These are phyloP conservation scores for Staurois parvus DNA, from an alignment of 2,797 vertebrate genomes.

Conservation along the genomic window DNA sequence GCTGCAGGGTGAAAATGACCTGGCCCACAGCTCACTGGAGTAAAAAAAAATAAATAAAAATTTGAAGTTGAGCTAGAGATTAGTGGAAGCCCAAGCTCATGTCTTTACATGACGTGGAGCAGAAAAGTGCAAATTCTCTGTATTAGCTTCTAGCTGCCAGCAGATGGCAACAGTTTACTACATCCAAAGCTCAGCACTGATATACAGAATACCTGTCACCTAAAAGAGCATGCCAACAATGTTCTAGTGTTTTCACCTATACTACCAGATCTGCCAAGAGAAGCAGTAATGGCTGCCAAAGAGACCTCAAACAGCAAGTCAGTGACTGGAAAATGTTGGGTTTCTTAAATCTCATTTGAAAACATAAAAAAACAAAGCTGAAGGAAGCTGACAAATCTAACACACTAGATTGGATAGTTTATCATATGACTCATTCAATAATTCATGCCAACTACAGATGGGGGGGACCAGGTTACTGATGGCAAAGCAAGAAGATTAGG, in stretches of 20 bases:
- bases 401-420: neutral
- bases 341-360: too few relatives aligned
- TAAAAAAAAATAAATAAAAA: too few relatives aligned
- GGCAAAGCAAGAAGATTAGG: neutral
- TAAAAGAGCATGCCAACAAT: neutral
- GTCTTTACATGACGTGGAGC: too few relatives aligned
- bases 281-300: neutral
- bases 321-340: neutral
- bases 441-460: constrained; percentile 80
- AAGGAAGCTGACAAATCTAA: neutral
- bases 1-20: too few relatives aligned
- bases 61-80: too few relatives aligned
- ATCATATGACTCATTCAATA: constrained; percentile 77
- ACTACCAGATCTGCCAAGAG: neutral
- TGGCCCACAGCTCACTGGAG: too few relatives aligned
- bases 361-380: too few relatives aligned
- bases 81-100: too few relatives aligned
- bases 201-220: too few relatives aligned
- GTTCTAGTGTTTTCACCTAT: neutral
- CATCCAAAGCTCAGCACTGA: constrained; percentile 57
- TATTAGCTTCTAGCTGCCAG: neutral
- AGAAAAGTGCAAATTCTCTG: too few relatives aligned
- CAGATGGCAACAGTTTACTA: constrained; percentile 28
- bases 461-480: constrained; percentile 58
- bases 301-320: neutral